Evolutionary conservation across 2,888 invertebrate genomes (phyloP).

Genomic region (Willowsia nigromaculata): DNA sequence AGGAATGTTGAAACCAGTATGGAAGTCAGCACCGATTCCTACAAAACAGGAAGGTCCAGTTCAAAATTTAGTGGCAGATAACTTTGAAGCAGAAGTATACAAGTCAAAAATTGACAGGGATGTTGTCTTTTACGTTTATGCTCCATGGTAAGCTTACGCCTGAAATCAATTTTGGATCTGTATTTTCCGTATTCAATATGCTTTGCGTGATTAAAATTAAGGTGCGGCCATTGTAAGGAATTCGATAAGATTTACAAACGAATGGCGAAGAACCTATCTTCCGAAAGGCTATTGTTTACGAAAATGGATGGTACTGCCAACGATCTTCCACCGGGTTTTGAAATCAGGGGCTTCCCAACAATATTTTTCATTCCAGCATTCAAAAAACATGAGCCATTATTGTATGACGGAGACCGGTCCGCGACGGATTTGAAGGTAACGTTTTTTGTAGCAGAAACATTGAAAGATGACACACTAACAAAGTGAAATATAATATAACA

Average conservation of each 20-base stretch:
- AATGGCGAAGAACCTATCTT: slow-evolving; percentile 79
- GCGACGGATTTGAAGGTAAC: slow-evolving; percentile 79
- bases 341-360: slow-evolving; percentile 80
- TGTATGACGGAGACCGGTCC: slow-evolving; percentile 80
- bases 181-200: background rate
- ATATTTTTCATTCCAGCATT: slow-evolving; percentile 81
- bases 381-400: slow-evolving; percentile 80
- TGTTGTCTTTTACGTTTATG: slow-evolving; percentile 83
- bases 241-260: slow-evolving; percentile 82
- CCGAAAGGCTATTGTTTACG: slow-evolving; percentile 79
- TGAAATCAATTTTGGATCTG: background rate
- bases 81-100: slow-evolving; percentile 82
- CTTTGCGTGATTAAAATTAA: slow-evolving; percentile 6
- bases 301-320: slow-evolving; percentile 80
- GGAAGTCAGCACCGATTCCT: slow-evolving; percentile 82
- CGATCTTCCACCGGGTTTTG: slow-evolving; percentile 80
- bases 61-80: slow-evolving; percentile 82
- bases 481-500: too few relatives aligned
- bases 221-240: slow-evolving; percentile 83
- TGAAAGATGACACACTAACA: background rate
- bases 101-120: slow-evolving; percentile 81
- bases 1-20: slow-evolving; percentile 81
- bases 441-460: background rate
- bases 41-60: slow-evolving; percentile 82
- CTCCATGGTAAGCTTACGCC: slow-evolving; percentile 81